These are phyloP conservation scores for Ashinkailepas kermadecensis DNA, from an alignment of 2,888 invertebrate genomes.

Conservation along the genomic window DNA sequence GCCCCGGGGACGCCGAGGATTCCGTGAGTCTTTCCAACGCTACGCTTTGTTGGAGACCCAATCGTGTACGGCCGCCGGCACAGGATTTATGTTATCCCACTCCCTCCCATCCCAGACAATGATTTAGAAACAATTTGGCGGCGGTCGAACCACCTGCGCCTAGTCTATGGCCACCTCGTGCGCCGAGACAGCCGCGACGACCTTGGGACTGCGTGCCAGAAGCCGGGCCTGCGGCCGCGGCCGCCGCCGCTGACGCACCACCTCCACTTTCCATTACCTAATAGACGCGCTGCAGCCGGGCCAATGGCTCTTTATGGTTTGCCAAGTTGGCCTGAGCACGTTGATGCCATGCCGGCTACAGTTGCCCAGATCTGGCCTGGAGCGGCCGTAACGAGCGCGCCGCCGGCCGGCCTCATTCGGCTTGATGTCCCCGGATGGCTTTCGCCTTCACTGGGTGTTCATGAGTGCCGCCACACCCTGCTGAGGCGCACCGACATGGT, in stretches of 20 bases:
- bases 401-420: not conserved
- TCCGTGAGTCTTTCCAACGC: not conserved
- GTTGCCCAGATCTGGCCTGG: not conserved
- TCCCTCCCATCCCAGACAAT: not conserved
- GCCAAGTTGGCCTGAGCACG: conserved; percentile 4
- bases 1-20: no score
- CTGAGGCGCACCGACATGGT: no score
- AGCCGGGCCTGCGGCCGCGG: no score
- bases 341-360: not conserved
- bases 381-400: not conserved
- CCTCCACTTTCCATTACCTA: conserved; percentile 9
- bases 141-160: not conserved
- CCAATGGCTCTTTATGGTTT: conserved; percentile 1
- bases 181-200: not conserved
- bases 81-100: not conserved
- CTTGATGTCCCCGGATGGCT: no score
- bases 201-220: no score
- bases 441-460: no score
- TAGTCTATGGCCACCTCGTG: not conserved
- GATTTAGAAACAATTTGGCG: conserved; percentile 20
- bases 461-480: no score
- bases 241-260: not conserved
- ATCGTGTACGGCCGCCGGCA: not conserved
- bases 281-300: not conserved
- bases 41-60: not conserved